Percentiles rank a stretch among this genome's conserved stretches.
phyloP scores from a whole-genome alignment of 2,113 vertebrate species.

The Oryzias celebensis region DNA sequence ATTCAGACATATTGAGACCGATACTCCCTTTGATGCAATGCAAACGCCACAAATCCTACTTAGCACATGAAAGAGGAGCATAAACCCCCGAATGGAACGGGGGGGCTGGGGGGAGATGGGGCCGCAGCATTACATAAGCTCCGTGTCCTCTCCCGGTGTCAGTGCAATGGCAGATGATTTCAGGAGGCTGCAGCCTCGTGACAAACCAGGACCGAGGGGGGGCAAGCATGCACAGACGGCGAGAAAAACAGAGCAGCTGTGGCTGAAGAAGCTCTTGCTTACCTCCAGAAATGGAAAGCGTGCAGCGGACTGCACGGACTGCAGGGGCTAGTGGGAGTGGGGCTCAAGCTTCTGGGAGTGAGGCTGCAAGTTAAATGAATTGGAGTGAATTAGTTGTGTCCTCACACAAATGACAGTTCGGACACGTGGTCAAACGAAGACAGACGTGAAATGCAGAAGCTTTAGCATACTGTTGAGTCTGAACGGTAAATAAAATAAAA shows the following conservation, averaged over 20 bases:
- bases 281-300: constrained; percentile 99
- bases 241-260: constrained; percentile 28
- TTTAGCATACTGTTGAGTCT: constrained; percentile 4
- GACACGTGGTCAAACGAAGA: constrained; percentile 29
- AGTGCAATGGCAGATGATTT: constrained; percentile 46
- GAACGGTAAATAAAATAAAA: background rate
- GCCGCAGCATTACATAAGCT: constrained; percentile 67
- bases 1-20: constrained; percentile 47
- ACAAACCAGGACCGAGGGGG: constrained; percentile 7
- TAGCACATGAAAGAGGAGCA: constrained; percentile 76
- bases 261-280: constrained; percentile 76
- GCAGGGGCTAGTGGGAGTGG: constrained; percentile 99
- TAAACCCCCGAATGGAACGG: constrained; percentile 55
- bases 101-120: constrained; percentile 42
- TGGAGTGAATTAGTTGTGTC: constrained; percentile 66
- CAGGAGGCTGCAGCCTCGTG: constrained; percentile 1
- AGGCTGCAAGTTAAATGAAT: constrained; percentile 99
- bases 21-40: constrained; percentile 63
- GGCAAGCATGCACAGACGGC: constrained; percentile 20
- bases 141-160: constrained; percentile 49
- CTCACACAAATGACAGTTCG: constrained; percentile 27
- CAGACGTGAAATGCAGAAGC: constrained; percentile 32
- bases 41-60: constrained; percentile 76
- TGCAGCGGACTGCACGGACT: constrained; percentile 98
- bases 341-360: constrained; percentile 98